Base-by-base conservation (phyloP, 2,888 invertebrate species). In the Clusia tigrina region DNA sequence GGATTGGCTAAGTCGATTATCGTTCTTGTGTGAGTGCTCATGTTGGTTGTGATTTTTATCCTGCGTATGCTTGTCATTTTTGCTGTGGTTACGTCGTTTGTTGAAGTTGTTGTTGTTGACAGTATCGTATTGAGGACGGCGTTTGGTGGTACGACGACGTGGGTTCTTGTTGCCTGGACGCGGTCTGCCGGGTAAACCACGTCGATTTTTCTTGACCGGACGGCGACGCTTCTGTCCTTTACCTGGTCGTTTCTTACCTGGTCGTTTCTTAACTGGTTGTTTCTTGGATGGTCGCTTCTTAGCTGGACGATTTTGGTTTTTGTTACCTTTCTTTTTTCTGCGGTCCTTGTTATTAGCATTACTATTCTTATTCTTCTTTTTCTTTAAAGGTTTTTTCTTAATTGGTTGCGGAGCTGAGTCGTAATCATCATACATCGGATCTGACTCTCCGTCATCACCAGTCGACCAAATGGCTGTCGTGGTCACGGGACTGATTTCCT, bases 391-490 rank as follows among this genome's bases (percentile, higher is more conserved):
- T 22, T 61, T 64, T 2, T 6, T 23, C 42, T 42, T 42, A 6
- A 42, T 55, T 61, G n/a, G 6, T 60, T 67, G 22, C 48, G 54
- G 2, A 53, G 57, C 20, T 0, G 67, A 51, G 24, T 75, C 68
- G 12, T 64, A 26, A 24, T 61, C 59, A 2, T 59, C 38, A 17
- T 38, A 60, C 1, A 53, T 0, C 32, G 69, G 69, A 12, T 65
- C n/a, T 15, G 12, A 6, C 12, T 9, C 6, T 32, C 32, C 58
- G 6, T 66, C 66, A 1, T 58, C 66, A 10, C 67, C 74, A 0
- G 78, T 78, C 17, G 71, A 71, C 78, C 80, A 80, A 56, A 72
- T 69, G 32, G 73, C 77, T 0, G 67, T 58, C 0, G 79, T 74
- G 6, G 58, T 51, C 0, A 61, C 17, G 0, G 79, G 80, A 56